Evolutionary conservation across 2,888 invertebrate species (phyloP).

Genomic region (Bedellia somnulentella): DNA sequence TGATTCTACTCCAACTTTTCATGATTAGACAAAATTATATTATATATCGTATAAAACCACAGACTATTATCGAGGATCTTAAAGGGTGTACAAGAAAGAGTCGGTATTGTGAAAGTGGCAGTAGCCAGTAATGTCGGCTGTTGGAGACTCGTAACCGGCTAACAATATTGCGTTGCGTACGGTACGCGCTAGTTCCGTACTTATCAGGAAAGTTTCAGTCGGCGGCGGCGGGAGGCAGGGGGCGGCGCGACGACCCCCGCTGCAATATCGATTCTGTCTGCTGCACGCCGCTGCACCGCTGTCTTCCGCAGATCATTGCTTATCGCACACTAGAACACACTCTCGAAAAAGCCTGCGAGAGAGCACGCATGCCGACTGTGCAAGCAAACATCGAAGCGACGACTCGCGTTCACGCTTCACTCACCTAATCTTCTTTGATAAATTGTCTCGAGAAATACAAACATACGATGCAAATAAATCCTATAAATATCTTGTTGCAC

Average conservation of each 20-base stretch:
- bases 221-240: slow-evolving; percentile 17
- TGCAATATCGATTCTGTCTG: slow-evolving; percentile 58
- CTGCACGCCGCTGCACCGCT: slow-evolving; percentile 48
- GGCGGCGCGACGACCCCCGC: slow-evolving; percentile 18
- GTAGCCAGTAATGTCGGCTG: slow-evolving; percentile 59
- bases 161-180: slow-evolving; percentile 61
- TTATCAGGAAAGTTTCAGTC: slow-evolving; percentile 59
- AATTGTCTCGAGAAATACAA: slow-evolving; percentile 5
- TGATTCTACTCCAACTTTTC: too few relatives aligned
- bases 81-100: too few relatives aligned
- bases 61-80: too few relatives aligned
- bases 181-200: slow-evolving; percentile 58
- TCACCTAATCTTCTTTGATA: slow-evolving; percentile 3
- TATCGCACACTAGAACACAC: slow-evolving; percentile 49
- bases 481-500: too few relatives aligned
- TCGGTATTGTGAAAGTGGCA: too few relatives aligned
- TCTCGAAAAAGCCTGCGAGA: slow-evolving; percentile 15
- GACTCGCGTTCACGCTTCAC: slow-evolving; percentile 5
- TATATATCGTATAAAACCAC: neutral
- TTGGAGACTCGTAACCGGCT: slow-evolving; percentile 55
- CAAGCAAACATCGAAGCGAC: slow-evolving; percentile 7
- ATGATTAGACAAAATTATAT: neutral
- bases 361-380: slow-evolving; percentile 2
- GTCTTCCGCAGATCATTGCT: slow-evolving; percentile 58
- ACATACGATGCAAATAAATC: too few relatives aligned